Evolutionary conservation across 1,140 invertebrate species (phyloP).

Genomic region (Trissolcus basalis): DNA sequence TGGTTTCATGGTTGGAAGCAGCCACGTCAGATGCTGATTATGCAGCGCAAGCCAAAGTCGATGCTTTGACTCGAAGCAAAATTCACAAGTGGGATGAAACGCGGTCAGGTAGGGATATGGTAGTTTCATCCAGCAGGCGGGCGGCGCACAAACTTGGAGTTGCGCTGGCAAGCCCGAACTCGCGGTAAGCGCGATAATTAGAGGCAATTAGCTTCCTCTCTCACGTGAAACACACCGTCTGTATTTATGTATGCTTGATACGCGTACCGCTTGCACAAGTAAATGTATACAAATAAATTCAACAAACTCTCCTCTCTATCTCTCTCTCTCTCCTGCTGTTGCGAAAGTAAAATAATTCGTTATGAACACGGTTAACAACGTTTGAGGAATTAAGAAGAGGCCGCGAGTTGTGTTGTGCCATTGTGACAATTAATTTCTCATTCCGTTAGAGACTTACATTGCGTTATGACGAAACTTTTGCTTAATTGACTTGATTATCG

Average conservation of each 20-base stretch:
- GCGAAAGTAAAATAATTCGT: conserved; percentile 38
- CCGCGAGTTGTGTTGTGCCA: conserved; percentile 17
- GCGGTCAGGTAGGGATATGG: conserved; percentile 18
- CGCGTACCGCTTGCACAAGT: neutral
- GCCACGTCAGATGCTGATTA: conserved; percentile 36
- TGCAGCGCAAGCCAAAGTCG: conserved; percentile 47
- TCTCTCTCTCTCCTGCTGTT: too few species aligned
- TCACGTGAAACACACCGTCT: conserved; percentile 56
- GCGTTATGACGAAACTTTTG: conserved; percentile 35
- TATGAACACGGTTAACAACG: neutral
- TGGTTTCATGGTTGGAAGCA: conserved; percentile 40
- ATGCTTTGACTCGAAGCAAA: conserved; percentile 54
- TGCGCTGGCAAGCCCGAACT: conserved; percentile 55
- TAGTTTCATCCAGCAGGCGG: conserved; percentile 20
- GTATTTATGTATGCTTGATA: conserved; percentile 32
- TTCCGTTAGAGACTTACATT: conserved; percentile 28
- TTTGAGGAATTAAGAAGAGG: too few species aligned
- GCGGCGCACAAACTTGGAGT: conserved; percentile 34
- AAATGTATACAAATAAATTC: conserved; percentile 39
- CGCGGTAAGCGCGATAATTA: conserved; percentile 74
- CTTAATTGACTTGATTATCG: conserved; percentile 40
- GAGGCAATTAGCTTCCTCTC: conserved; percentile 70
- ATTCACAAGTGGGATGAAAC: conserved; percentile 41
- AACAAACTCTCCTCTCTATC: conserved; percentile 19
- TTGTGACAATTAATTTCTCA: conserved; percentile 40